Conservation (phyloP, 2,797 vertebrate species). For the Distichodus sexfasciatus region DNA sequence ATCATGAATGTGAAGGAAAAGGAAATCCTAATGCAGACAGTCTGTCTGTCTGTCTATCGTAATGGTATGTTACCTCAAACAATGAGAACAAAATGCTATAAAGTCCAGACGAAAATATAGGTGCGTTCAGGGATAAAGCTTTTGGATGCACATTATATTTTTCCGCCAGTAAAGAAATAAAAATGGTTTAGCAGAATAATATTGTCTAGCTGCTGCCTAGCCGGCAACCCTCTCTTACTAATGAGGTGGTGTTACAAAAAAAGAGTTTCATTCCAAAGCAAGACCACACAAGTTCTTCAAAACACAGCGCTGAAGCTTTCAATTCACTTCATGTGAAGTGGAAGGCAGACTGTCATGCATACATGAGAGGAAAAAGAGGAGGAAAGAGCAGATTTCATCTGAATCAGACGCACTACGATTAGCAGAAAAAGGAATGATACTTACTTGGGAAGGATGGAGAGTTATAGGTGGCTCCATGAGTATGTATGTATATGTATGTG, state of each 20-base stretch:
- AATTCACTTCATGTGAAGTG: slow-evolving; percentile 13
- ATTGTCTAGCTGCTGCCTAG: not conserved
- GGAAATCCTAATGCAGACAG: not conserved
- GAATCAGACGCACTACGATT: slow-evolving; percentile 17
- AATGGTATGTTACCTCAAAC: not conserved
- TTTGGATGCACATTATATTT: not conserved
- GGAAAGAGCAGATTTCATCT: not conserved
- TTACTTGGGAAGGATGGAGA: slow-evolving; percentile 71
- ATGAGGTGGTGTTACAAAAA: not conserved
- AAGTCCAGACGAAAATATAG: not conserved
- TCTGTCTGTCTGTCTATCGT: not conserved
- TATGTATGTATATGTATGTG: slow-evolving; percentile 54
- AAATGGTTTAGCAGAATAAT: not conserved
- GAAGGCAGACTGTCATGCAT: slow-evolving; percentile 1
- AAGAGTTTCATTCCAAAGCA: slow-evolving; percentile 67
- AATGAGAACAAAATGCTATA: not conserved
- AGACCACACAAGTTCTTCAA: slow-evolving; percentile 66
- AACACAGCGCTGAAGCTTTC: slow-evolving; percentile 53
- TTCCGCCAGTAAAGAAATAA: too few relatives aligned
- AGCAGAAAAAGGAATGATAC: slow-evolving; percentile 50
- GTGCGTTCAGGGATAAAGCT: not conserved
- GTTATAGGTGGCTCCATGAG: slow-evolving; percentile 80
- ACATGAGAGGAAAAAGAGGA: slow-evolving; percentile 8
- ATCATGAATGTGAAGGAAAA: not conserved
- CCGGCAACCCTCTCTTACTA: not conserved